phyloP scores from a whole-genome alignment of 2,113 vertebrate genomes.

The Phalacrocorax pelagicus region DNA sequence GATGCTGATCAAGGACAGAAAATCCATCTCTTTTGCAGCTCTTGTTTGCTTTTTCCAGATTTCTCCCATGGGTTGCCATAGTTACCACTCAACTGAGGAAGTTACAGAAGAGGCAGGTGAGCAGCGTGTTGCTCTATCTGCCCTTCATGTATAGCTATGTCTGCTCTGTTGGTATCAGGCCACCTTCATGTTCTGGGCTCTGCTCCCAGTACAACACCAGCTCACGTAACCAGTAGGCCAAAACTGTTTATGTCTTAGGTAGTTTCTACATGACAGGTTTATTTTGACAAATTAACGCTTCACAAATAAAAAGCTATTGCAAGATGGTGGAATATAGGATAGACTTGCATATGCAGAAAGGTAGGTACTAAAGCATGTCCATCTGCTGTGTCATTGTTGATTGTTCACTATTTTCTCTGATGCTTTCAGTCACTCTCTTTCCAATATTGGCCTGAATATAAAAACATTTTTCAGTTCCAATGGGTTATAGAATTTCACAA shows the following conservation, averaged over 20 bases:
- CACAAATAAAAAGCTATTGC: neutral
- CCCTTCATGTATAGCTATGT: neutral
- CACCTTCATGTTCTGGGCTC: neutral
- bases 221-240: neutral
- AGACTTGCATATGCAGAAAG: neutral
- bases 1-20: neutral
- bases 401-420: neutral
- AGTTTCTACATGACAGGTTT: neutral
- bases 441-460: neutral
- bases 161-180: neutral
- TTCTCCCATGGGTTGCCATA: neutral
- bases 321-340: neutral
- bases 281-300: neutral
- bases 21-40: neutral
- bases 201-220: neutral
- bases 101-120: neutral
- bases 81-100: neutral
- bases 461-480: neutral
- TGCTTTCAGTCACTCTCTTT: neutral
- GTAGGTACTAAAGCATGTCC: neutral
- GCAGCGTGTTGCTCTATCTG: rapidly evolving
- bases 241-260: neutral
- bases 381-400: neutral
- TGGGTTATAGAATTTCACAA: neutral
- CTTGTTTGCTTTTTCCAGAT: neutral